Evolutionary conservation across 2,113 vertebrate genomes (phyloP).

Genomic region (Gavia stellata): DNA sequence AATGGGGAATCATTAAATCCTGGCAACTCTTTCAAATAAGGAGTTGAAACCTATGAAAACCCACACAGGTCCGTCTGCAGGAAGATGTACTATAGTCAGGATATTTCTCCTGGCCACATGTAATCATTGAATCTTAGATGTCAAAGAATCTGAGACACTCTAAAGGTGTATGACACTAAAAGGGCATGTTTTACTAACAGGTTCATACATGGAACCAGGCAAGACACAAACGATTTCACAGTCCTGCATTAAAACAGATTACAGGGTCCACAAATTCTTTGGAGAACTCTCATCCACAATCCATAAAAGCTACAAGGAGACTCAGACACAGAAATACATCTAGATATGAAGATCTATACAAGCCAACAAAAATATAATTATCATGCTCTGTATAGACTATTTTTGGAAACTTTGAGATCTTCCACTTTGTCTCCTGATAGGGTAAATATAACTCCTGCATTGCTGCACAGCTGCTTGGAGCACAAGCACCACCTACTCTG

Average conservation of each 20-base stretch:
- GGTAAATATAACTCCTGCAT: rapidly evolving
- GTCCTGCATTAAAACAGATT: not conserved
- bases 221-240: not conserved
- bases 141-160: not conserved
- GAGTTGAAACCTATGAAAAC: not conserved
- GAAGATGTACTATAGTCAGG: not conserved
- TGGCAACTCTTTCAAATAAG: not conserved
- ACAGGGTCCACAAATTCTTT: not conserved
- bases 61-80: not conserved
- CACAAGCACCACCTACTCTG: not conserved
- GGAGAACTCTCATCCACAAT: not conserved
- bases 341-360: not conserved
- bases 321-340: not conserved
- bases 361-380: not conserved
- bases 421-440: not conserved
- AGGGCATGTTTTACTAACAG: not conserved
- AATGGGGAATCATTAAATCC: not conserved
- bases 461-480: not conserved
- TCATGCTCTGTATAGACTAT: not conserved
- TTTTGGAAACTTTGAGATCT: not conserved
- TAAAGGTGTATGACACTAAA: not conserved
- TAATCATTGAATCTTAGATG: not conserved
- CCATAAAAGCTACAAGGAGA: not conserved
- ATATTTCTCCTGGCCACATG: not conserved
- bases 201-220: not conserved